A percentile compares a stretch with the other conserved stretches of the same genome.
Evolutionary conservation across 2,797 vertebrate species (phyloP).

Genomic region (Orientallactaga sibirica): DNA sequence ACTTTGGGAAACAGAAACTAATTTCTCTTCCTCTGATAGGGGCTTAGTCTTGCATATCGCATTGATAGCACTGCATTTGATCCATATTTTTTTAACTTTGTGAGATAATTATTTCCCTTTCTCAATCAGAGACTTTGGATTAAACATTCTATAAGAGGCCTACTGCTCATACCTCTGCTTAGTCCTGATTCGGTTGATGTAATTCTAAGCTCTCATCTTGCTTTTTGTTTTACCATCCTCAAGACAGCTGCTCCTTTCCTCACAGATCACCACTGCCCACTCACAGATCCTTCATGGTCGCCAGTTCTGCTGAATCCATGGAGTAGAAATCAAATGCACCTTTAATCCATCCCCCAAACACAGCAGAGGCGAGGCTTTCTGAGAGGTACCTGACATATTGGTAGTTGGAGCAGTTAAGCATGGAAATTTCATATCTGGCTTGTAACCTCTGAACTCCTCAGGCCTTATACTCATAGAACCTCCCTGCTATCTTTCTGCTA

Average conservation of each 20-base stretch:
- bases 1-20: neutral
- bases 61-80: neutral
- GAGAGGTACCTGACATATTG: neutral
- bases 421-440: neutral
- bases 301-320: neutral
- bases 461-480: neutral
- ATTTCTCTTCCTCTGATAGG: neutral
- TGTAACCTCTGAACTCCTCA: too few relatives aligned
- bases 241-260: slow-evolving; percentile 6
- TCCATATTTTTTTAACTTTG: neutral
- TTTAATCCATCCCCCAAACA: slow-evolving; percentile 18
- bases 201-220: neutral
- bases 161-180: neutral
- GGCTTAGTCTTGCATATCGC: neutral
- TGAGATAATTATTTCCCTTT: neutral
- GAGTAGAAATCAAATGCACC: neutral
- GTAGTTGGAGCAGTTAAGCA: neutral
- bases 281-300: neutral
- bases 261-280: neutral
- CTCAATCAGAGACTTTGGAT: neutral
- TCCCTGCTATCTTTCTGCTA: neutral
- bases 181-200: neutral
- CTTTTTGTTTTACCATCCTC: neutral
- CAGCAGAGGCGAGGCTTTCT: neutral
- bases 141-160: neutral